These are phyloP conservation scores for Hydropsyche betteni DNA, from an alignment of 2,888 invertebrate genomes.

Conservation along the genomic window DNA sequence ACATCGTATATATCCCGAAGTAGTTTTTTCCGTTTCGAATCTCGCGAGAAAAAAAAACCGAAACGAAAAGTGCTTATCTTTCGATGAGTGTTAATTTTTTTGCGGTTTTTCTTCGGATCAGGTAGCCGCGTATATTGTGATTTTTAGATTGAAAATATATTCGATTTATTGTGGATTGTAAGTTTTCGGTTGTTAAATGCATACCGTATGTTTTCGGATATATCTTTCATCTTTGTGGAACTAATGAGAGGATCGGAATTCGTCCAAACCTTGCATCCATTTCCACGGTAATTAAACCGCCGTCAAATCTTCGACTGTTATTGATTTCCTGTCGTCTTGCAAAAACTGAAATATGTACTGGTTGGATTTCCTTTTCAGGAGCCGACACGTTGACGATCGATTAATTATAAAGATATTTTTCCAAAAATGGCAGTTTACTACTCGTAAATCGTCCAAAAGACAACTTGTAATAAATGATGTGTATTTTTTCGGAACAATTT, in stretches of 20 bases:
- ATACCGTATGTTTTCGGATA: conserved; percentile 33
- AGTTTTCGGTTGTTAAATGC: conserved; percentile 13
- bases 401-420: no score
- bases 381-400: no score
- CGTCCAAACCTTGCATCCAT: background rate
- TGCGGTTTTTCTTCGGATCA: no score
- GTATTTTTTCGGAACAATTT: background rate
- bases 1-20: conserved; percentile 2
- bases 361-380: background rate
- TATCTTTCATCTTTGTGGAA: conserved; percentile 21
- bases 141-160: no score
- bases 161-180: no score
- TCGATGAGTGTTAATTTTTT: no score
- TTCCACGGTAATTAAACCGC: conserved; percentile 30
- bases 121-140: no score
- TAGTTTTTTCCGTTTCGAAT: background rate
- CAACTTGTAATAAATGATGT: conserved; percentile 7
- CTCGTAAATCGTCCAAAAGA: conserved; percentile 26
- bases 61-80: no score
- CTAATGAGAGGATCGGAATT: conserved; percentile 34
- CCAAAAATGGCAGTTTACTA: no score
- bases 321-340: conserved; percentile 25
- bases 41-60: no score
- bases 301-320: conserved; percentile 28
- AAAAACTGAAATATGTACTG: background rate